A percentile compares a stretch with the other conserved stretches of the same genome.
phyloP scores from a whole-genome alignment of 2,888 invertebrate genomes.

The Syritta pipiens region DNA sequence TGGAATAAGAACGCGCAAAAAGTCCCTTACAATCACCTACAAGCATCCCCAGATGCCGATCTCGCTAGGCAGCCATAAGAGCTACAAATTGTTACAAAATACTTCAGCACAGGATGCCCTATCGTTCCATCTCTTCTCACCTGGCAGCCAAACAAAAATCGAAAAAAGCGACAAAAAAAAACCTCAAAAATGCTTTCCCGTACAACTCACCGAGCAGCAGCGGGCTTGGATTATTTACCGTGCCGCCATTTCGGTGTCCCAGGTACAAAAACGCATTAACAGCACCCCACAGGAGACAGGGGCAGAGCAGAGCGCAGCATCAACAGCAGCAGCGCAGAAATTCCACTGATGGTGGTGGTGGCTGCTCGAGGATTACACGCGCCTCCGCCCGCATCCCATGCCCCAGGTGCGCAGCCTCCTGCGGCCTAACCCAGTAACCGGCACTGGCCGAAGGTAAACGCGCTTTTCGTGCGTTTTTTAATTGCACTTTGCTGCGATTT shows the following conservation, averaged over 20 bases:
- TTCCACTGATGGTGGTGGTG: conserved; percentile 49
- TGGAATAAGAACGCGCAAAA: conserved; percentile 13
- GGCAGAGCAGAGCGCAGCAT: conserved; percentile 15
- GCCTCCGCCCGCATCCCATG: conserved; percentile 12
- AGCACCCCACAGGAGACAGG: conserved; percentile 55
- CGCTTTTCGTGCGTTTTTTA: conserved; percentile 68
- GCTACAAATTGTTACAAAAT: conserved; percentile 79
- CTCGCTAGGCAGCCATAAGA: conserved; percentile 50
- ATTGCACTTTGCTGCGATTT: conserved; percentile 69
- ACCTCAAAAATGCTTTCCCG: conserved; percentile 17
- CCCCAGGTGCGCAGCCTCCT: conserved; percentile 44
- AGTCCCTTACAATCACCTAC: conserved; percentile 40
- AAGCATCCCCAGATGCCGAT: conserved; percentile 46
- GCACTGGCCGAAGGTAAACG: conserved; percentile 42
- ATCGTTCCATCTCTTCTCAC: conserved; percentile 61
- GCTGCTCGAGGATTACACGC: conserved; percentile 19
- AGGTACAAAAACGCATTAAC: conserved; percentile 53
- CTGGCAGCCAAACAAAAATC: conserved; percentile 2
- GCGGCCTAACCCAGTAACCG: conserved; percentile 45
- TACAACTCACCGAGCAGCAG: conserved; percentile 31
- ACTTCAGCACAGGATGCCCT: conserved; percentile 72
- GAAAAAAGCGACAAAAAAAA: conserved; percentile 6
- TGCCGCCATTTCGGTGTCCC: conserved; percentile 45
- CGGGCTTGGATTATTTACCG: conserved; percentile 30
- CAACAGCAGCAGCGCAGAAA: conserved; percentile 40